Percentiles rank a stretch among this genome's conserved stretches.
These are phyloP conservation scores for Sinhomidia bicolor DNA, from an alignment of 2,888 invertebrate species.

Conservation along the genomic window DNA sequence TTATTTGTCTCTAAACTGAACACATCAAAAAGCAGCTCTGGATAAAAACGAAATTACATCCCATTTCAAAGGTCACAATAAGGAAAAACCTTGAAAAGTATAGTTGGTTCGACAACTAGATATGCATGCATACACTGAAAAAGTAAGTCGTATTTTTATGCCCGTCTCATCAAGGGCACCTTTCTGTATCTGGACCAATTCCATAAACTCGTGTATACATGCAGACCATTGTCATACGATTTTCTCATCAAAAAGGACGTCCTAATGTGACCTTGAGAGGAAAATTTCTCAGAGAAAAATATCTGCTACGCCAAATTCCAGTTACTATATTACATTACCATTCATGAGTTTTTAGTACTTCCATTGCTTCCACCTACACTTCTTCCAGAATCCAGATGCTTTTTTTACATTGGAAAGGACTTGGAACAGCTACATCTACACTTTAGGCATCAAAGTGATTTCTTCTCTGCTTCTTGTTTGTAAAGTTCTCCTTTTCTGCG, in stretches of 20 bases:
- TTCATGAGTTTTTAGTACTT: neutral
- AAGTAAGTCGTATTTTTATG: neutral
- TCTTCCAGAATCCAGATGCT: neutral
- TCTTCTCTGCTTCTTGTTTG: neutral
- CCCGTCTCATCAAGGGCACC: neutral
- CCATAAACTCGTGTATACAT: too few species aligned
- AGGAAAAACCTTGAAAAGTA: too few species aligned
- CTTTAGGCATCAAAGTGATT: slow-evolving; percentile 11
- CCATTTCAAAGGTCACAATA: too few species aligned
- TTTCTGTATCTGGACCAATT: neutral
- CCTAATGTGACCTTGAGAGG: neutral
- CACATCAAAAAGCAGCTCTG: too few species aligned
- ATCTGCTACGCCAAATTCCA: neutral
- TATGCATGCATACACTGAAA: too few species aligned
- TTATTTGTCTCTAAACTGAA: too few species aligned
- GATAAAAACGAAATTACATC: too few species aligned
- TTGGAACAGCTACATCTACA: slow-evolving; percentile 29
- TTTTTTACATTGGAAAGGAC: neutral
- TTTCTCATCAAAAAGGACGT: neutral
- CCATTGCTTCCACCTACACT: neutral
- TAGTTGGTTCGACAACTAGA: too few species aligned
- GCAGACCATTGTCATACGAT: too few species aligned
- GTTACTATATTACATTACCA: too few species aligned
- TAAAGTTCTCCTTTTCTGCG: slow-evolving; percentile 3
- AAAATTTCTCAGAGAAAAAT: neutral